These are phyloP conservation scores for Sussaba pulchella DNA, from an alignment of 2,888 invertebrate species.

Conservation along the genomic window DNA sequence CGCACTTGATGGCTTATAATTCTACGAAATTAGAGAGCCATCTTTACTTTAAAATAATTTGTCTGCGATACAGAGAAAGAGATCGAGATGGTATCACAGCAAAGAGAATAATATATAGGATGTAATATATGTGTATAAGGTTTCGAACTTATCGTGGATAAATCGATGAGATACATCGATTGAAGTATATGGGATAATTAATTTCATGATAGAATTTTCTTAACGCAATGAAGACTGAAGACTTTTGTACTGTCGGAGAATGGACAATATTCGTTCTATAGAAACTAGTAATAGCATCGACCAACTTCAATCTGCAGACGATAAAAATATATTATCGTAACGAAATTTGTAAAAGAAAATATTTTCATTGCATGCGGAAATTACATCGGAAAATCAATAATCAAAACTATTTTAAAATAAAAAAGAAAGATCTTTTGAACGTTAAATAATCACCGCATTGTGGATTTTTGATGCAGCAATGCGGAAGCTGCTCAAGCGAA, in stretches of 20 bases:
- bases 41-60: constrained; percentile 21
- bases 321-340: no score
- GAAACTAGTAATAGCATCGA: constrained; percentile 20
- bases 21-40: constrained; percentile 32
- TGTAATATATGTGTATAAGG: constrained; percentile 2
- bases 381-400: no score
- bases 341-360: no score
- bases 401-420: no score
- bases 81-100: constrained; percentile 70
- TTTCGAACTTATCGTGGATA: constrained; percentile 32
- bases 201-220: constrained; percentile 46
- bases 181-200: constrained; percentile 52
- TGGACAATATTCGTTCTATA: constrained; percentile 34
- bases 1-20: constrained; percentile 16
- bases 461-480: constrained; percentile 13
- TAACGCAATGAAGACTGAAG: constrained; percentile 37
- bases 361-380: no score
- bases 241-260: constrained; percentile 32
- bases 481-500: constrained; percentile 12
- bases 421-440: not conserved
- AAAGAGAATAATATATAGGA: constrained; percentile 63
- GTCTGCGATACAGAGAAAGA: constrained; percentile 53
- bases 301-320: constrained; percentile 21
- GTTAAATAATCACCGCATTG: not conserved
- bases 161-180: constrained; percentile 46